Conservation (phyloP, 1,140 invertebrate genomes). For the Drosophila yakuba region DNA sequence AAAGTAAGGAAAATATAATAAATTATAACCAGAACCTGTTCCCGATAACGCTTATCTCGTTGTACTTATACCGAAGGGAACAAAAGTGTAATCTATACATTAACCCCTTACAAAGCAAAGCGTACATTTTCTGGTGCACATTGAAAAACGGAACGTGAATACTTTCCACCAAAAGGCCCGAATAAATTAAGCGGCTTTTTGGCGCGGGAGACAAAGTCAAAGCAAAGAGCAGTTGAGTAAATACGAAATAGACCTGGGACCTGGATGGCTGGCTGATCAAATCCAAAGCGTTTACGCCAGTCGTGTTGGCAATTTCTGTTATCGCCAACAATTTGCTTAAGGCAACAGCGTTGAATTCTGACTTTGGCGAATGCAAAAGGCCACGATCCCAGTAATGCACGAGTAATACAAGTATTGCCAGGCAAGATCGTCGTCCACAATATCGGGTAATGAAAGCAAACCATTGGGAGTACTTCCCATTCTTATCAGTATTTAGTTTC, state of each 20-base stretch:
- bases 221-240: constrained; percentile 37
- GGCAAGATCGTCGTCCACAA: not conserved
- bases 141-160: not conserved
- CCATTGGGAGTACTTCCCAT: not conserved
- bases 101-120: not conserved
- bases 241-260: constrained; percentile 12
- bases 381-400: not conserved
- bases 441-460: constrained; percentile 13
- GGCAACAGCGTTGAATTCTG: constrained; percentile 5
- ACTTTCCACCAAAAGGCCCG: constrained; percentile 9
- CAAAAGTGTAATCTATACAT: constrained; percentile 6
- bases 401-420: not conserved
- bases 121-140: not conserved
- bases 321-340: constrained; percentile 20
- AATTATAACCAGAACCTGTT: constrained; percentile 28
- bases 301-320: constrained; percentile 47
- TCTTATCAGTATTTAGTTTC: constrained; percentile 43
- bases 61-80: not conserved
- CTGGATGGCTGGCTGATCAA: constrained; percentile 6
- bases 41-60: constrained; percentile 40
- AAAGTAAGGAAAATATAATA: constrained; percentile 9
- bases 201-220: constrained; percentile 6
- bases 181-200: constrained; percentile 21
- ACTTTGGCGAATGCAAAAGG: constrained; percentile 46
- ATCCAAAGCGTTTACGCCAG: constrained; percentile 21